Evolutionary conservation across 1,140 invertebrate species (phyloP).

Genomic region (Drosophila insularis): DNA sequence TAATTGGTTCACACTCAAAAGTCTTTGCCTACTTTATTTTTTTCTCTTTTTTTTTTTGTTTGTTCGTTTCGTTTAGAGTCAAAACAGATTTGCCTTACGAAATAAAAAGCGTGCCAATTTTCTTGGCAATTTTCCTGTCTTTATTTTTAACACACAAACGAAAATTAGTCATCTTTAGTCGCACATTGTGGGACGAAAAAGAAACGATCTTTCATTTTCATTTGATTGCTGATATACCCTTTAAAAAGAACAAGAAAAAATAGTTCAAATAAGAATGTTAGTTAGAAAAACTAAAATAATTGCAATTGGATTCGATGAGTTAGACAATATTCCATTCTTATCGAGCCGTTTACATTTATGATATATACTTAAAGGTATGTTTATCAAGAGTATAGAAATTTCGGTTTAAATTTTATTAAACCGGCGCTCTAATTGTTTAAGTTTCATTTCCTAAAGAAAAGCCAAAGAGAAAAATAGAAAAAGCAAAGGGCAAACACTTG

Average conservation of each 20-base stretch:
- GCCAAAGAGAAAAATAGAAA: conserved; percentile 6
- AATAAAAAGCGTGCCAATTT: conserved; percentile 77
- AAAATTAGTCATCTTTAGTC: conserved; percentile 62
- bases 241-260: conserved; percentile 23
- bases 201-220: conserved; percentile 42
- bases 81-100: conserved; percentile 20
- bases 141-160: conserved; percentile 56
- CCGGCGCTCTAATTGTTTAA: neutral
- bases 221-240: conserved; percentile 14
- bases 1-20: conserved; percentile 68
- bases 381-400: neutral
- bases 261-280: no score
- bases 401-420: neutral
- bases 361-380: no score
- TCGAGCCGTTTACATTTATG: no score
- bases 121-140: conserved; percentile 58
- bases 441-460: neutral
- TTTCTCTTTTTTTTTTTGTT: conserved; percentile 20
- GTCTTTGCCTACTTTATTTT: conserved; percentile 31
- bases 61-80: conserved; percentile 10
- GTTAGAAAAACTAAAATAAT: neutral
- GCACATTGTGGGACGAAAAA: conserved; percentile 24
- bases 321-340: no score
- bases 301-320: neutral
- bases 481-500: conserved; percentile 60